phyloP scores from a whole-genome alignment of 2,113 vertebrate species.

The Montifringilla adamsi region DNA sequence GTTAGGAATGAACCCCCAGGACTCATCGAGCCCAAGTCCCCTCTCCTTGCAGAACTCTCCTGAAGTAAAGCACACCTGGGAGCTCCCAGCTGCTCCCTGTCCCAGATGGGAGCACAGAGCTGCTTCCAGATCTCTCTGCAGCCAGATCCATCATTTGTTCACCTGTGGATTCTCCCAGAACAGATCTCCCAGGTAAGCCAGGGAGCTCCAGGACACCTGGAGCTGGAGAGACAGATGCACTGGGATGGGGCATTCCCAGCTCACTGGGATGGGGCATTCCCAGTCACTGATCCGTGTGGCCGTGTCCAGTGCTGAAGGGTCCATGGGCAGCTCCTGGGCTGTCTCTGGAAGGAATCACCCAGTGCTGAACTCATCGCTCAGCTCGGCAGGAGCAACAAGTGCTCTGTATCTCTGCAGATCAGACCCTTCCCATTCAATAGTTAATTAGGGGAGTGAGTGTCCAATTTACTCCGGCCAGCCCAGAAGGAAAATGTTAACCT shows the following conservation, averaged over 20 bases:
- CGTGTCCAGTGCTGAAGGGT: background rate
- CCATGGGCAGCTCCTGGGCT: background rate
- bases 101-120: background rate
- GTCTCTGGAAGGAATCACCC: background rate
- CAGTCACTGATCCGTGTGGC: no score
- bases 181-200: background rate
- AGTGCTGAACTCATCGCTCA: background rate
- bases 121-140: rapidly evolving
- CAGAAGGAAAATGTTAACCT: background rate
- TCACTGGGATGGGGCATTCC: no score
- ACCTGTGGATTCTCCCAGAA: rapidly evolving
- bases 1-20: background rate
- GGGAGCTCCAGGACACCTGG: background rate
- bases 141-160: no score
- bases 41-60: background rate
- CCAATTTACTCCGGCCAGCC: background rate
- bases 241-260: no score
- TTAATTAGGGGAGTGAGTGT: background rate
- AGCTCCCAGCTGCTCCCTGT: background rate
- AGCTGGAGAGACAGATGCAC: background rate
- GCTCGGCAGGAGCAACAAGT: background rate
- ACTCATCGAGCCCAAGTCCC: rapidly evolving
- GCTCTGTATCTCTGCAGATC: background rate
- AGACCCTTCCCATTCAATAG: background rate
- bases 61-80: rapidly evolving